These are phyloP conservation scores for Odontothrips loti DNA, from an alignment of 2,888 invertebrate species.

Conservation along the genomic window DNA sequence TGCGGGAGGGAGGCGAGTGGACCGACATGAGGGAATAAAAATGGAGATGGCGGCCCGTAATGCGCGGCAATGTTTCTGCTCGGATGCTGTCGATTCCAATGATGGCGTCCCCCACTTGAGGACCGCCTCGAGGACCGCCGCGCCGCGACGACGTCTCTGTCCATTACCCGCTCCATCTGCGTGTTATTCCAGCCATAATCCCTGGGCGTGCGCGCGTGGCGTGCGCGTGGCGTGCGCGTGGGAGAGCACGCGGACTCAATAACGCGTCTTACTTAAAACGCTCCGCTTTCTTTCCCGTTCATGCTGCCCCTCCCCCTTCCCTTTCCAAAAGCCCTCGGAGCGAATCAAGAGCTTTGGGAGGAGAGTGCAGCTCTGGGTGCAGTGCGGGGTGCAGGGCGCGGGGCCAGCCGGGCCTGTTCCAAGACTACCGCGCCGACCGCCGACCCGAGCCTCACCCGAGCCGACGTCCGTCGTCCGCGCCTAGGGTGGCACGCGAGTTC, in stretches of 20 bases:
- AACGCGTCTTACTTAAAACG: conserved; percentile 9
- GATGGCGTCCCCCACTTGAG: background rate
- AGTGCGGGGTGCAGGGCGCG: no score
- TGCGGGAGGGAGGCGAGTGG: background rate
- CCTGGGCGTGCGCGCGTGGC: background rate
- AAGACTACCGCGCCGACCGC: no score
- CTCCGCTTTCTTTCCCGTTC: background rate
- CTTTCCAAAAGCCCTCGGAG: no score
- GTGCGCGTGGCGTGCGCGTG: background rate
- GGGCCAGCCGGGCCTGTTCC: no score
- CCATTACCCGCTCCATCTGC: conserved; percentile 4
- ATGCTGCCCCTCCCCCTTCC: background rate
- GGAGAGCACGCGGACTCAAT: background rate
- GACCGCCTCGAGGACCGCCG: no score
- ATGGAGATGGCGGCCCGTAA: background rate
- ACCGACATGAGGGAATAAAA: background rate
- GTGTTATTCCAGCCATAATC: conserved; percentile 4
- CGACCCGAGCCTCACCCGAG: no score
- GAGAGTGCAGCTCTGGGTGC: no score
- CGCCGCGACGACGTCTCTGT: background rate
- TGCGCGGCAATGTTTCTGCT: background rate
- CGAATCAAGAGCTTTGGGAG: no score
- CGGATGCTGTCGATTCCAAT: background rate
- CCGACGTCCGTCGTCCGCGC: no score
- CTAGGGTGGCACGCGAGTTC: no score